Evolutionary conservation across 2,113 vertebrate genomes (phyloP), one percentile per base, ranked within the genome.

Genomic region (Rhabdornis inornatus): DNA sequence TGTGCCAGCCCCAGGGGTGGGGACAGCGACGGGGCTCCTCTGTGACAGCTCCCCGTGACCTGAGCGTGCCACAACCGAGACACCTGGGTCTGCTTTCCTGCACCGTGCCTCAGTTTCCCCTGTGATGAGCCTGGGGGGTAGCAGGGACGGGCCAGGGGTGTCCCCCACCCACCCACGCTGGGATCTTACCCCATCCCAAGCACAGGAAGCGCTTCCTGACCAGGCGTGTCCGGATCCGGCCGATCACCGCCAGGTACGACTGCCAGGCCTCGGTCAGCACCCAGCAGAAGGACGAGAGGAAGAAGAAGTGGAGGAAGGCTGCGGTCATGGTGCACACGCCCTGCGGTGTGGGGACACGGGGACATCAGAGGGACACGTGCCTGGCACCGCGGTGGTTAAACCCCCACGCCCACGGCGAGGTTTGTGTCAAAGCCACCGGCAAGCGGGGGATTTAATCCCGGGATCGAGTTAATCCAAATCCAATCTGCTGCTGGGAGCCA

Each of bases 221-320:
- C 60, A 99, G 98, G 93, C 99, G 98, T 39, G 99, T 98, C 90
- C 99, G 99, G 97, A 99, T 99, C 98, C 99, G 99, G 96, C 99
- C 99, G 33, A 99, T 99, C 96, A 99, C 99, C 6, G 99, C 99
- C 97, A 99, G 98, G 97, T 99, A 99, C 95, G 99, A 99, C 97
- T 99, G 99, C 99, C 99, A 99, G 61, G 99, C 99, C 97, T 99
- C 99, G 0, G 99, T 99, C 96, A 99, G 98, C 97, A 99, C 99
- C 99, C 99, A 99, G 98, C 99, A 99, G 98, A 99, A 99, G 72
- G 99, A 99, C 2, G 99, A 99, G 97, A 99, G 98, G 98, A 99
- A 99, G 98, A 99, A 99, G 98, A 99, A 99, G 97, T 99, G 99
- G 92, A 99, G 98, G 97, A 99, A 99, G 91, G 99, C 99, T 3